Conservation (phyloP, 2,888 invertebrate genomes). For the Drosophila algonquin region DNA sequence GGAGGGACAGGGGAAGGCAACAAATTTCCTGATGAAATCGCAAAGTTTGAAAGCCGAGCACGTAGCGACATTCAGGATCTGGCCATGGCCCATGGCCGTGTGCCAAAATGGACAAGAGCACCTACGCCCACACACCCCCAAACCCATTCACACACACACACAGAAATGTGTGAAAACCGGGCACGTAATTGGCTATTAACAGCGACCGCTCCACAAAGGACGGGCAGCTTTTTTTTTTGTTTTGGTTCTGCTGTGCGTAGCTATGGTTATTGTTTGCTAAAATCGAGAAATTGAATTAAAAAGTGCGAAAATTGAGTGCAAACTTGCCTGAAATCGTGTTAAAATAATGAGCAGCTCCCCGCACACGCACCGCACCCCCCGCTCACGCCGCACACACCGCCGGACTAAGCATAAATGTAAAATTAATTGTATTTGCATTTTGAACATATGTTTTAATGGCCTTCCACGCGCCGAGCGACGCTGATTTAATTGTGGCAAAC, state of each 20-base stretch:
- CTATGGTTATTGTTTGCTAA: conserved; percentile 31
- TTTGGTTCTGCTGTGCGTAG: conserved; percentile 17
- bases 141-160: conserved; percentile 10
- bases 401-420: conserved; percentile 70
- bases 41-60: conserved; percentile 69
- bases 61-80: conserved; percentile 52
- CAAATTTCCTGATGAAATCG: conserved; percentile 63
- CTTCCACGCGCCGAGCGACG: conserved; percentile 4
- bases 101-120: too few species aligned
- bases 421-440: conserved; percentile 72
- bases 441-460: conserved; percentile 48
- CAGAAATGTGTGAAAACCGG: conserved; percentile 42
- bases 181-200: conserved; percentile 76
- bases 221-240: conserved; percentile 37
- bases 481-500: conserved; percentile 50
- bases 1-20: not conserved
- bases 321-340: conserved; percentile 41
- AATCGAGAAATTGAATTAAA: conserved; percentile 72
- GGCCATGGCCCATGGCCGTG: conserved; percentile 21
- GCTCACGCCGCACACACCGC: too few species aligned
- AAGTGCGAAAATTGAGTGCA: conserved; percentile 65
- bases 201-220: conserved; percentile 49
- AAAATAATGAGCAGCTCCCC: conserved; percentile 16
- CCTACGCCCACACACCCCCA: too few species aligned
- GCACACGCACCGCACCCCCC: too few species aligned